phyloP scores from a whole-genome alignment of 2,888 invertebrate species.

The Gari tellinella region DNA sequence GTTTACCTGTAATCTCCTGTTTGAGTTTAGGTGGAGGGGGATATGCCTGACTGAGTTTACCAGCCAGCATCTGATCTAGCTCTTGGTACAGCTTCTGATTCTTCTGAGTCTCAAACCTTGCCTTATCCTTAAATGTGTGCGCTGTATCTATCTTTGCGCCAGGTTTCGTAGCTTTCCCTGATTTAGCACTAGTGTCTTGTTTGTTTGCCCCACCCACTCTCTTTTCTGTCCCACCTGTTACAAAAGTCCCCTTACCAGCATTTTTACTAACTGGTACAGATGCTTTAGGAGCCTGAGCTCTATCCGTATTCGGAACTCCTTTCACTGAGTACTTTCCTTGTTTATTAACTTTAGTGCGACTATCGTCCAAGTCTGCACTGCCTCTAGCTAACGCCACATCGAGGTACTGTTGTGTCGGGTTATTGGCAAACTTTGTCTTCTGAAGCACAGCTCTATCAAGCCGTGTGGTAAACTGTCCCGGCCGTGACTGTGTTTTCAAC shows the following conservation, averaged over 20 bases:
- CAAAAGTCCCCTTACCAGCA: constrained; percentile 8
- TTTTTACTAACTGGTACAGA: constrained; percentile 24
- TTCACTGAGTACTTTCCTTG: too few relatives aligned
- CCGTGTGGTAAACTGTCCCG: too few relatives aligned
- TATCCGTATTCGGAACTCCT: not conserved
- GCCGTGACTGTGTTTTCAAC: too few relatives aligned
- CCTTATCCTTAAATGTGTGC: constrained; percentile 41
- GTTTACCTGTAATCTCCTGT: not conserved
- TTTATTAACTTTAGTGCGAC: constrained; percentile 1
- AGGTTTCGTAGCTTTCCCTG: constrained; percentile 18
- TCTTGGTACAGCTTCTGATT: constrained; percentile 53
- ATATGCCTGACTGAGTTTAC: constrained; percentile 11
- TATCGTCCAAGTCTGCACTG: constrained; percentile 8
- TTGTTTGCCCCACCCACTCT: constrained; percentile 19
- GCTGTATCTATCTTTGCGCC: not conserved
- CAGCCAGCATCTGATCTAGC: constrained; percentile 49
- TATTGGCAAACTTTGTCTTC: constrained; percentile 6
- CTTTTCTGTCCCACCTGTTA: constrained; percentile 4
- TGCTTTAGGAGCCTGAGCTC: constrained; percentile 8
- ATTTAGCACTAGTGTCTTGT: not conserved
- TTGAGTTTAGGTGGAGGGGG: not conserved
- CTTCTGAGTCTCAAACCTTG: constrained; percentile 37
- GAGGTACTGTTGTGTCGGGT: constrained; percentile 42
- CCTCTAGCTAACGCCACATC: constrained; percentile 44
- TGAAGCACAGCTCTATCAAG: too few relatives aligned